A percentile compares a stretch with the other conserved stretches of the same genome.
phyloP scores from a whole-genome alignment of 37 sponge, comb jelly and placozoan genomes.

The Ephydatia muelleri region DNA sequence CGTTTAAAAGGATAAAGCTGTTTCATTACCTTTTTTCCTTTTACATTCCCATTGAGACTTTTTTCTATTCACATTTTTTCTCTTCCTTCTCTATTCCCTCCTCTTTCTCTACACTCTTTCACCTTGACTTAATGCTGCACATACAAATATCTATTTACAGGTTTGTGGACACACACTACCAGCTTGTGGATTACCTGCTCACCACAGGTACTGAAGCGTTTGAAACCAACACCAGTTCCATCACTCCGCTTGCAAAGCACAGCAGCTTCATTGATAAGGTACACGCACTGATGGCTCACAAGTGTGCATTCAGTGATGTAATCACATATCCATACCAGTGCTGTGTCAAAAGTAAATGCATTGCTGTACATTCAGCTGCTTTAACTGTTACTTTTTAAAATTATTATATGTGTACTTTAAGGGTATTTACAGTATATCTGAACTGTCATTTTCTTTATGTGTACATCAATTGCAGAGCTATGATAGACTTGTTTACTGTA shows the following conservation, averaged over 20 bases:
- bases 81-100: no score
- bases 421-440: no score
- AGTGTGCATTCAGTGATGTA: background rate
- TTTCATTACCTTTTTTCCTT: background rate
- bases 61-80: background rate
- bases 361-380: background rate
- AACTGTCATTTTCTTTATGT: background rate
- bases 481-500: no score
- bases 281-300: background rate
- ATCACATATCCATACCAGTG: background rate
- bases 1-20: background rate
- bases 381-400: no score
- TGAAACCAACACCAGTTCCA: slow-evolving; percentile 59
- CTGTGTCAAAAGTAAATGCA: background rate
- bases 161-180: slow-evolving; percentile 71
- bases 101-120: no score
- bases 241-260: slow-evolving; percentile 76
- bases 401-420: no score
- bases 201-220: slow-evolving; percentile 68
- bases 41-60: background rate
- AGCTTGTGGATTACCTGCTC: slow-evolving; percentile 74
- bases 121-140: no score
- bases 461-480: no score
- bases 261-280: slow-evolving; percentile 77
- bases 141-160: slow-evolving; percentile 23